Base-by-base conservation (phyloP, 2,888 invertebrate species). In the Zygaena filipendulae region DNA sequence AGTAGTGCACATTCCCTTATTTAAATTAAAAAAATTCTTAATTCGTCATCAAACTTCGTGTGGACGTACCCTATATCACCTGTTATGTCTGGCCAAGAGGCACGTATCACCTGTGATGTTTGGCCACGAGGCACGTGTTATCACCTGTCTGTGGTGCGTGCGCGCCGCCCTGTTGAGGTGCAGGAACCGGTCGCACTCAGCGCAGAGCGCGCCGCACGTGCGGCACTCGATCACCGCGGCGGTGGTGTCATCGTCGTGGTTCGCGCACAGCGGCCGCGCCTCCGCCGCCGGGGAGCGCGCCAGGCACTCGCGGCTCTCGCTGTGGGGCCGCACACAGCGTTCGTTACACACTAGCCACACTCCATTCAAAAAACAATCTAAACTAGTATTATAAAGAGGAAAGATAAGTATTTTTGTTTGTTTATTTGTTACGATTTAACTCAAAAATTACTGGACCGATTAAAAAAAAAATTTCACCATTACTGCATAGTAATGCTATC, bases 181-280 rank as follows among this genome's bases (percentile, higher is more conserved):
- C 34, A 99, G 79, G 59, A 95, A 94, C 29, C 96, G 84, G 70
- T 98, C 97, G 63, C 98, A 99, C 59, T 98, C 98, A 1, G 91
- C 90, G 63, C 98, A 99, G 16, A 98, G 82, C 37, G 95, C 90
- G 11, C 95, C 95, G 57, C 98, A 99, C 4, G 84, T 83, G 44
- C 87, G 88, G 62, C 98, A 99, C 45, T 95, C 92, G 35, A 98
- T 91, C 35, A 95, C 92, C 1, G 97, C 97, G 8, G 87, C 83
- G 0, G 97, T 97, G 55, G 91, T 87, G 1, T 92, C 93, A 59
- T 99, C 98, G 57, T 99, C 98, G 64, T 99, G 98, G 69, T 99
- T 99, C 27, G 87, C 88, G 71, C 98, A 99, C 39, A 90, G 87
- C 4, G 94, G 91, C 54, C 95, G 83, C 2, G 72, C 61, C 27